phyloP scores from a whole-genome alignment of 2,113 vertebrate genomes.

The Podarcis cretensis region DNA sequence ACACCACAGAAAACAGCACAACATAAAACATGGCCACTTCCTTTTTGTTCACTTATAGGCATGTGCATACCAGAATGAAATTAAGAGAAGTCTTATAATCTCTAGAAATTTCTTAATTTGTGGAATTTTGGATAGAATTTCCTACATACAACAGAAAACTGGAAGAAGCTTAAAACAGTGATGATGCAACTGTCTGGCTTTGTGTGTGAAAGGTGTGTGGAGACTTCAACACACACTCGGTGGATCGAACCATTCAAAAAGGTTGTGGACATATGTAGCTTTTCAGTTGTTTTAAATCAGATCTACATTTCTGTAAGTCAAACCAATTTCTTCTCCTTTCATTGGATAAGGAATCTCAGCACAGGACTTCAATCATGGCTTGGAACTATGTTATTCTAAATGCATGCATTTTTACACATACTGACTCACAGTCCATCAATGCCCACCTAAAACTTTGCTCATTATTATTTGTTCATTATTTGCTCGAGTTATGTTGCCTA shows the following conservation, averaged over 20 bases:
- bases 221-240: not conserved
- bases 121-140: not conserved
- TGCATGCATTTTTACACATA: not conserved
- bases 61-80: not conserved
- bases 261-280: not conserved
- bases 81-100: not conserved
- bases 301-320: not conserved
- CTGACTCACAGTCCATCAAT: not conserved
- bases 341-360: not conserved
- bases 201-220: not conserved
- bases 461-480: not conserved
- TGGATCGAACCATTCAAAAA: not conserved
- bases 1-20: not conserved
- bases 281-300: not conserved
- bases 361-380: not conserved
- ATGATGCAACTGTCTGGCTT: not conserved
- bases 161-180: not conserved
- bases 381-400: not conserved
- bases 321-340: not conserved
- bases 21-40: not conserved
- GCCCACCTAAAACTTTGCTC: not conserved
- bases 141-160: not conserved
- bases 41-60: conserved; percentile 2
- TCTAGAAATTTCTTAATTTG: not conserved
- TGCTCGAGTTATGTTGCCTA: not conserved